Evolutionary conservation across 1,140 invertebrate species (phyloP).

Genomic region (Hypsibius dujardini): DNA sequence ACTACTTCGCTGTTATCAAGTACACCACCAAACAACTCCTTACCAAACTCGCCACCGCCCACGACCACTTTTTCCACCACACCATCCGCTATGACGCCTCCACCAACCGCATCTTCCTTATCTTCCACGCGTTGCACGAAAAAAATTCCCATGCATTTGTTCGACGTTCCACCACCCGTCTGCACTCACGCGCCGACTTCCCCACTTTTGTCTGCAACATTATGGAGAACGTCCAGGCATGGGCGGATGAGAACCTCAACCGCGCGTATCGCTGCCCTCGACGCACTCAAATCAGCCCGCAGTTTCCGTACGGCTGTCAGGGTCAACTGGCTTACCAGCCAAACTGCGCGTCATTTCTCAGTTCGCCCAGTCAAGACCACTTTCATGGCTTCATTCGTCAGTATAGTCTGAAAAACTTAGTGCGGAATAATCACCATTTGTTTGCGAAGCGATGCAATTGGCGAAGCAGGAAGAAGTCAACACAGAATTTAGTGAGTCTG

Average conservation of each 20-base stretch:
- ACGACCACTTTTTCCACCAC: conserved; percentile 11
- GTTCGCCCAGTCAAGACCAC: neutral
- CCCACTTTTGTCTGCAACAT: conserved; percentile 9
- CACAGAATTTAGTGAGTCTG: neutral
- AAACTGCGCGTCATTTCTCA: neutral
- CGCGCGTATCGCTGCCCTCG: conserved; percentile 17
- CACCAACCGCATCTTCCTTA: neutral
- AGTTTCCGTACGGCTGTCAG: conserved; percentile 11
- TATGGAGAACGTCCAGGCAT: neutral
- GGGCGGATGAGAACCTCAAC: neutral
- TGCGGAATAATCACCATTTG: neutral
- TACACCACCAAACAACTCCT: neutral
- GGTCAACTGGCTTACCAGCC: neutral
- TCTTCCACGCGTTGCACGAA: neutral
- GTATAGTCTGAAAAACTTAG: neutral
- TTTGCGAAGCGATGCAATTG: neutral
- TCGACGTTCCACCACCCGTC: neutral
- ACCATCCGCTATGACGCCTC: neutral
- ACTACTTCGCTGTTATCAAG: neutral
- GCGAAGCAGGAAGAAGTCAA: neutral
- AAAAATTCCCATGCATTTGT: neutral
- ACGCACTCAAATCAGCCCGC: conserved; percentile 20
- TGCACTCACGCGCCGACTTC: neutral
- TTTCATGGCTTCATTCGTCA: neutral
- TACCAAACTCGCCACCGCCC: neutral